Conservation (phyloP, 2,888 invertebrate species). For the Ellobium chinense region DNA sequence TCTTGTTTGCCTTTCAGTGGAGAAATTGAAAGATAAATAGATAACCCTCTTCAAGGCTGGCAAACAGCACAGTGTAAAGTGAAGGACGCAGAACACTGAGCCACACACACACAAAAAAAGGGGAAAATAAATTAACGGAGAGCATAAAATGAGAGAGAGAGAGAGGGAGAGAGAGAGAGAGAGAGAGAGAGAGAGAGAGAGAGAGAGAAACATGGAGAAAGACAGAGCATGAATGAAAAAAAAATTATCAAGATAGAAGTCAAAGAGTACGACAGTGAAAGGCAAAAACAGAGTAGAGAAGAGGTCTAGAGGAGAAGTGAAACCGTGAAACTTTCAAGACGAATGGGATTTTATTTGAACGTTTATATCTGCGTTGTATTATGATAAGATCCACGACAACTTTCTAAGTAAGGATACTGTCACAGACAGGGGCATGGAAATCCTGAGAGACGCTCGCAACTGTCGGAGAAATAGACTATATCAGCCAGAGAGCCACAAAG, state of each 20-base stretch:
- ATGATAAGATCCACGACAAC: too few relatives aligned
- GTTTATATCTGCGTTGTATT: background rate
- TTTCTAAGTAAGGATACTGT: background rate
- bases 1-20: background rate
- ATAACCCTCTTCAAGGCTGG: too few relatives aligned
- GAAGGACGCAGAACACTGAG: too few relatives aligned
- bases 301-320: background rate
- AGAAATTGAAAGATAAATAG: background rate
- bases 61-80: too few relatives aligned
- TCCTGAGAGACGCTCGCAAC: background rate
- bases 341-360: conserved; percentile 88
- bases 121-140: background rate
- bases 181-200: background rate
- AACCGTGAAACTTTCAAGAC: too few relatives aligned
- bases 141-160: background rate
- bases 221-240: background rate
- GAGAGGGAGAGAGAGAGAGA: background rate
- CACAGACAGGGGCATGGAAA: background rate
- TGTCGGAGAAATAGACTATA: conserved; percentile 6
- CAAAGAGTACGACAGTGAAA: background rate
- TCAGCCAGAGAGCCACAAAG: background rate
- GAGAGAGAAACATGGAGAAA: background rate
- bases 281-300: background rate
- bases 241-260: background rate
- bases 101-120: background rate